Evolutionary conservation across 2,888 invertebrate genomes (phyloP).

Genomic region (Nephrotoma guestfalica): DNA sequence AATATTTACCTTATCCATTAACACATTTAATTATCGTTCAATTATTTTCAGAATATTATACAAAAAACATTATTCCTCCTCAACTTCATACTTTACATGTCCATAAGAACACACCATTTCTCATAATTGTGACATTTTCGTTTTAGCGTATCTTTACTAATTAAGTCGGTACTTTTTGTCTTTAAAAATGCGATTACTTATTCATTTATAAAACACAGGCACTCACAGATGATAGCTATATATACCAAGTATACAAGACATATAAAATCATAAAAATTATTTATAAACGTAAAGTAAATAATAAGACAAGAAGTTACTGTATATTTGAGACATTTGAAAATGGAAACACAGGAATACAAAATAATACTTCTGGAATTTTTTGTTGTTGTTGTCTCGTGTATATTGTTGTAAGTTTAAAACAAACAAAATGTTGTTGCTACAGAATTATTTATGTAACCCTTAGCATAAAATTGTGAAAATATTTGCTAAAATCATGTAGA

Average conservation of each 20-base stretch:
- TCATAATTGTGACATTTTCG: not conserved
- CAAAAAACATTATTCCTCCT: not conserved
- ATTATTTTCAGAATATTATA: not conserved
- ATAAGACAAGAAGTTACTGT: not conserved
- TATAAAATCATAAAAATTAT: not conserved
- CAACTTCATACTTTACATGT: not conserved
- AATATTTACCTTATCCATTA: not conserved
- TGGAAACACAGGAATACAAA: not conserved
- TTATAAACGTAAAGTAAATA: not conserved
- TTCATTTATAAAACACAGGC: not conserved
- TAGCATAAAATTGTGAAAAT: not conserved
- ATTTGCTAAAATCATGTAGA: not conserved
- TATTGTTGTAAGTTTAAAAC: not conserved
- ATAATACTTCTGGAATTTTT: not conserved
- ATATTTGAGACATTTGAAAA: not conserved
- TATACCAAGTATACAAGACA: no score
- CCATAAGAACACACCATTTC: not conserved
- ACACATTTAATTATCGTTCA: not conserved
- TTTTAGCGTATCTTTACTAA: not conserved
- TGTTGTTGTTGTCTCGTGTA: not conserved
- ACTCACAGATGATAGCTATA: no score
- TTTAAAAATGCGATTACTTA: not conserved
- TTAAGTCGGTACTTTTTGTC: not conserved
- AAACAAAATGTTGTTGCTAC: not conserved
- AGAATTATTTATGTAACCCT: not conserved